Base-by-base conservation (phyloP, 1,140 invertebrate species). In the Palaemon carinicauda region DNA sequence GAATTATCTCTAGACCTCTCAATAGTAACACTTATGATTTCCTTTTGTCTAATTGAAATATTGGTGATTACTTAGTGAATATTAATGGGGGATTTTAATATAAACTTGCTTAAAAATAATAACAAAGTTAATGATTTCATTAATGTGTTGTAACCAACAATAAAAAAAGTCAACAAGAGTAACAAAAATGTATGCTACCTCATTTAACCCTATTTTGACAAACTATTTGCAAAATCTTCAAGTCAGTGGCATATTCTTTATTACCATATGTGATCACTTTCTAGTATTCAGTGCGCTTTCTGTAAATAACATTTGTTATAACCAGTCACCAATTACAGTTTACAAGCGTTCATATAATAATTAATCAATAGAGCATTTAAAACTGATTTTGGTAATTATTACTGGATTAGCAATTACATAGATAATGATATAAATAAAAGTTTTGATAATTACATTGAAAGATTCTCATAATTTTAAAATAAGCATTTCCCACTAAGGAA, bases 241-340 rank as follows among this genome's bases (percentile, higher is more conserved):
- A 12, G 24, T 71, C 7, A 27, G 21, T 21, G n/a, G n/a, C 73
- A 14, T 14, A 24, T 74, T 29, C n/a, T n/a, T n/a, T n/a, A n/a
- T n/a, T n/a, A n/a, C n/a, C n/a, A n/a, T 74, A n/a, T 29, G 73
- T 74, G 73, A 74, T 29, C 73, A 74, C 31, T 74, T 74, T 19
- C 73, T 31, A 29, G 73, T 74, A 27, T 29, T 74, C 41, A n/a
- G n/a, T n/a, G n/a, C 24, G 27, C 10, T 27, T 71, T 27, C 15
- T 71, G 10, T 31, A 74, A 29, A 4, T 19, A n/a, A n/a, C 5
- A 74, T 29, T 5, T 33, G 19, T 4, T 5, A 74, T 7, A 10
- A 17, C 9, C 31, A 10, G 4, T 29, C 4, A 29, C 21, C 9
- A 33, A 74, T 4, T 29, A 74, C 41, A 14, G 7, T 31, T 14